Conservation (phyloP, 1,140 invertebrate genomes). For the Proctacanthus coquilletti region DNA sequence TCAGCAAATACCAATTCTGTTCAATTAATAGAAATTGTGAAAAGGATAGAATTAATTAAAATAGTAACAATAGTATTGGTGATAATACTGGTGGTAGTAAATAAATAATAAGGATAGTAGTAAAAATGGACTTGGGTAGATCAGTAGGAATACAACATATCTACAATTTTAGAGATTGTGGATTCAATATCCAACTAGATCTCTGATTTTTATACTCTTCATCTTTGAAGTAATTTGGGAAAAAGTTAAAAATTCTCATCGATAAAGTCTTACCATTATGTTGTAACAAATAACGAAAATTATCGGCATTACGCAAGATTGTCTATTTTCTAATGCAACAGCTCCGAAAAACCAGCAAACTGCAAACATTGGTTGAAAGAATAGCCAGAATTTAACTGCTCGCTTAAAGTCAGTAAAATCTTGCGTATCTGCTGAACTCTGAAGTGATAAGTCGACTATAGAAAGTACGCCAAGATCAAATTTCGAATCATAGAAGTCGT, state of each 20-base stretch:
- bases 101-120: too few species aligned
- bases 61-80: too few species aligned
- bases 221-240: too few species aligned
- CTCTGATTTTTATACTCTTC: too few species aligned
- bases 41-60: too few species aligned
- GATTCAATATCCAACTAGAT: too few species aligned
- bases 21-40: too few species aligned
- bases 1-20: constrained; percentile 7
- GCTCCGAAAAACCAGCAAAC: constrained; percentile 54
- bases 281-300: constrained; percentile 36
- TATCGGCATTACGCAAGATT: constrained; percentile 42
- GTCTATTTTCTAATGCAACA: constrained; percentile 49
- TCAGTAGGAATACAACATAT: too few species aligned
- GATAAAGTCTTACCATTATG: constrained; percentile 33
- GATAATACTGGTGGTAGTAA: too few species aligned
- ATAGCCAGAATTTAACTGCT: constrained; percentile 30
- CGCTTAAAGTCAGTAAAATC: constrained; percentile 5
- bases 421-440: constrained; percentile 11
- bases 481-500: constrained; percentile 8
- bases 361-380: constrained; percentile 42
- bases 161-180: too few species aligned
- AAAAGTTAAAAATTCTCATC: background rate
- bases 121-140: too few species aligned
- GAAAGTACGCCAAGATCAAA: constrained; percentile 22
- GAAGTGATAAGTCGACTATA: constrained; percentile 21